Evolutionary conservation across 1,140 invertebrate genomes (phyloP).

Genomic region (Papilio polyxenes): DNA sequence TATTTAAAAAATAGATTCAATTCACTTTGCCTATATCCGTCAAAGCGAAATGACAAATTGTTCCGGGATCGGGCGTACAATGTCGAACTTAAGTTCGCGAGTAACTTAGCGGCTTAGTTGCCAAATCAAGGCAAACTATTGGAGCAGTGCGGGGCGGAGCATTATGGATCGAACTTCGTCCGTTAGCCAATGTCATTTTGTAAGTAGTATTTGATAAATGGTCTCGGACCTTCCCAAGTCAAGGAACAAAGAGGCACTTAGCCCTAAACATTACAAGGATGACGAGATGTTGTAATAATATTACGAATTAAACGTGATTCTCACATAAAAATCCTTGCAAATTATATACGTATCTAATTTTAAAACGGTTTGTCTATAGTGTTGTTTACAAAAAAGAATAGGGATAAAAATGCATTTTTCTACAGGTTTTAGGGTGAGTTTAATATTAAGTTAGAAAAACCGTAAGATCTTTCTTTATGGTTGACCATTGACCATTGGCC

Average conservation of each 20-base stretch:
- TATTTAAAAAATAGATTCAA: background rate
- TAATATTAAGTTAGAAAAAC: background rate
- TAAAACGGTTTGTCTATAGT: background rate
- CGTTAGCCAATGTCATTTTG: constrained; percentile 37
- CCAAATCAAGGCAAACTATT: constrained; percentile 39
- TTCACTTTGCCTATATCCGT: constrained; percentile 17
- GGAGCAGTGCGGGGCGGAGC: constrained; percentile 2
- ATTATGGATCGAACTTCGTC: constrained; percentile 37
- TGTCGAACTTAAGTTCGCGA: constrained; percentile 29
- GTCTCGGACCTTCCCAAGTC: constrained; percentile 31
- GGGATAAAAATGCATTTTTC: background rate
- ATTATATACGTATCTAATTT: background rate
- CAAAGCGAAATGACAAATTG: constrained; percentile 36
- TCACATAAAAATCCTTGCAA: background rate
- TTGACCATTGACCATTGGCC: background rate
- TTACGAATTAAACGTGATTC: background rate
- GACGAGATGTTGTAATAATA: constrained; percentile 19
- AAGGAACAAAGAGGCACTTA: constrained; percentile 34
- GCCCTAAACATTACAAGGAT: constrained; percentile 23
- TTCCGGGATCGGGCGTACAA: constrained; percentile 29
- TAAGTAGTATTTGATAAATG: constrained; percentile 39
- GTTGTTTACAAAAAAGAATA: too few relatives aligned
- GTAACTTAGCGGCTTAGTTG: constrained; percentile 32
- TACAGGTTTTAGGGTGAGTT: background rate
- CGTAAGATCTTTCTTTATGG: background rate